Base-by-base conservation (phyloP, 2,888 invertebrate species). In the Drosophila flavopinicola region DNA sequence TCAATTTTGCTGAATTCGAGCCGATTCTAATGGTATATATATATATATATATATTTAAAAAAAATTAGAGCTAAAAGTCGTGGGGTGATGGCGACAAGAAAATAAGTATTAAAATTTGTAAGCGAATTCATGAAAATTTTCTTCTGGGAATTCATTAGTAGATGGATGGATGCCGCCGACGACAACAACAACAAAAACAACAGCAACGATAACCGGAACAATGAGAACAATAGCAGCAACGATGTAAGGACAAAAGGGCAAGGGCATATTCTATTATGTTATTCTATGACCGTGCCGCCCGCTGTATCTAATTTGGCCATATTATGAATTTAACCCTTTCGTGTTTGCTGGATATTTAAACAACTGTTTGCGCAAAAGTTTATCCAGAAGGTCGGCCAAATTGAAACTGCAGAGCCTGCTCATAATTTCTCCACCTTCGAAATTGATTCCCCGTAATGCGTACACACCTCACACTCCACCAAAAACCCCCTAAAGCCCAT, bases 311-410 rank as follows among this genome's bases (percentile, higher is more conserved):
- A 87, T 85, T 82, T 87, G 78, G 70, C 68, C 75, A 87, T 85
- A 87, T 83, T 85, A 83, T 85, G 85, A 87, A 85, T 85, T 87
- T 87, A 87, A 87, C 84, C 84, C 87, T 84, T 83, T 72, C 76
- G 79, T 85, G 83, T 83, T 85, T 82, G 82, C 74, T 85, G 85
- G 83, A 84, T 85, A 84, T 87, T 84, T 85, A 76, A 87, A 85
- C 87, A 84, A 84, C 76, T 87, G 84, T 87, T 84, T 83, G 85
- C 83, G 82, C 79, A 87, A 84, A 83, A 83, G 87, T 87, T 83
- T 83, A 83, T 60, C 80, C 63, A 66, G 86, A 86, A 82, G 80
- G 80, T 82, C 86, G 86, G 23, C 20, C 42, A 47, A 54, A 60
- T 58, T 73, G 57, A 60, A 58, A 53, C 69, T 38, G 65, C 78